Evolutionary conservation across 1,140 invertebrate species (phyloP), one percentile per base, ranked within the genome.

Genomic region (Cyclargus thomasi): DNA sequence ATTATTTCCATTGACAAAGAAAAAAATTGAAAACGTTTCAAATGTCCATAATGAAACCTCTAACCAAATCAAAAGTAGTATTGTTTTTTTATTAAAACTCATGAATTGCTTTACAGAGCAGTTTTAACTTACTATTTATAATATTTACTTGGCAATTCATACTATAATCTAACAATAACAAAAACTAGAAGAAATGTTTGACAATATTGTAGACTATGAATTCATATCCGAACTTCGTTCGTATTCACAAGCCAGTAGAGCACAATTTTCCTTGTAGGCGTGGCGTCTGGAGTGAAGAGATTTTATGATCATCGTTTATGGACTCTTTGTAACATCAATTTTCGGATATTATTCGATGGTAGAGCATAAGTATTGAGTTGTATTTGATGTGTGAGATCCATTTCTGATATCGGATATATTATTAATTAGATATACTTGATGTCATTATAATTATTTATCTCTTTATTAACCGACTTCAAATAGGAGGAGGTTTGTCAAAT

Each of bases 281-380:
- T 47, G 14, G 39, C 10, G 39, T 47, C 4, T 47, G 6, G 39
- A 16, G 39, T 47, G 39, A 47, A 47, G 39, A 47, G 39, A 47
- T 47, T 47, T 47, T 47, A 47, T 47, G 39, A 47, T 47, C 39
- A 47, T 47, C 39, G 39, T 47, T 47, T 47, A 47, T 47, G 39
- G 39, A 47, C 39, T 47, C 39, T 29, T 29, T 47, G 39, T 47
- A 14, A 47, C 39, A 47, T 47, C 39, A 47, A 47, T 47, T 29
- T 47, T 47, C 39, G 39, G 39, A 47, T 47, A 47, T 47, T 47
- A 47, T 47, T 47, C 10, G 39, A 47, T 16, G 39, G 39, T 16
- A 47, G 39, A 47, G 39, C 39, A 47, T 29, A 29, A 29, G 29
- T 29, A 47, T 11, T 47, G 8, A 47, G 11, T 47, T 47, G 11